Evolutionary conservation across 2,888 invertebrate species (phyloP).

Genomic region (Phanerotoma sp.): DNA sequence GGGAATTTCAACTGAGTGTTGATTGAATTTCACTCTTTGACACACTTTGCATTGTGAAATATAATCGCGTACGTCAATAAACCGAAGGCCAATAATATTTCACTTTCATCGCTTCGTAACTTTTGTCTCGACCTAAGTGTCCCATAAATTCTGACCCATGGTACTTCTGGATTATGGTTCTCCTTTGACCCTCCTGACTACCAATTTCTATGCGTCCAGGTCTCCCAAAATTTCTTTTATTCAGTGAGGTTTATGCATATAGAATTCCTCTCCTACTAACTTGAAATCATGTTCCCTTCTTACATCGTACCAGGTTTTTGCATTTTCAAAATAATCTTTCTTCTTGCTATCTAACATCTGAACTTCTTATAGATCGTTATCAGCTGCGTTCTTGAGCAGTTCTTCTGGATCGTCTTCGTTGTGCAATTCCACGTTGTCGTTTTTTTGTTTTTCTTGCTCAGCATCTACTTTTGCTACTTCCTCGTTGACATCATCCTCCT

Average conservation of each 20-base stretch:
- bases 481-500: too few relatives aligned
- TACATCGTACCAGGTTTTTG: constrained; percentile 22
- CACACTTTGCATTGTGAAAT: constrained; percentile 16
- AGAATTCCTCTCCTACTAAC: constrained; percentile 3
- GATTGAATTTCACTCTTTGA: constrained; percentile 17
- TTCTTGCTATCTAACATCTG: constrained; percentile 16
- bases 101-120: constrained; percentile 14
- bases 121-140: constrained; percentile 23
- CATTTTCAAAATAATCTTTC: constrained; percentile 6
- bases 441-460: too few relatives aligned
- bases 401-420: too few relatives aligned
- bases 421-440: too few relatives aligned
- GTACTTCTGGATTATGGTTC: not conserved
- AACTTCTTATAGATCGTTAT: too few relatives aligned
- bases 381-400: too few relatives aligned
- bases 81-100: constrained; percentile 21
- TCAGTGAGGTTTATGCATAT: constrained; percentile 18
- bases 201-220: constrained; percentile 18
- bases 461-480: too few relatives aligned
- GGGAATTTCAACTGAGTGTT: too few relatives aligned
- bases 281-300: not conserved
- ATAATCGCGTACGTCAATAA: constrained; percentile 9
- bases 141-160: constrained; percentile 1
- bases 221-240: constrained; percentile 18
- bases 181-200: constrained; percentile 1